These are phyloP conservation scores for Edolisoma coerulescens DNA, from an alignment of 2,113 vertebrate species.

Conservation along the genomic window DNA sequence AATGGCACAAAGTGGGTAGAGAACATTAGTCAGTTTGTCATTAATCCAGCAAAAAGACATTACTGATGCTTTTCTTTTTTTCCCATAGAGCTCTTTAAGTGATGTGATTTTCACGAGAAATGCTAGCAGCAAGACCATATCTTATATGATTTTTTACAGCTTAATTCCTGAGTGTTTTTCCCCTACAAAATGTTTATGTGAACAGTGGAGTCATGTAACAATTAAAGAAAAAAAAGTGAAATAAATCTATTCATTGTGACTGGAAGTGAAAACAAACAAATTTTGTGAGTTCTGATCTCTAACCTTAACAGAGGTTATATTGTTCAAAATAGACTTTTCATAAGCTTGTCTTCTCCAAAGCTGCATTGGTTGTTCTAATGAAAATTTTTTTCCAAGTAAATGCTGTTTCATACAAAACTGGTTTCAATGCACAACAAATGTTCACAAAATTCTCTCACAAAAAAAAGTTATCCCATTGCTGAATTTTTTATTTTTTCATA, in stretches of 20 bases:
- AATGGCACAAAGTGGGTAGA: conserved; percentile 4
- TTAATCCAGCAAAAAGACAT: conserved; percentile 30
- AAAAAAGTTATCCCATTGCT: neutral
- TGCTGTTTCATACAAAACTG: neutral
- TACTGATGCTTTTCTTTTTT: neutral
- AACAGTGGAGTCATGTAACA: neutral
- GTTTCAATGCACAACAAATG: neutral
- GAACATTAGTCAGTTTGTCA: conserved; percentile 30
- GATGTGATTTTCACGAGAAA: neutral
- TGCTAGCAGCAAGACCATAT: neutral
- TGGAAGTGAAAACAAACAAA: conserved; percentile 1
- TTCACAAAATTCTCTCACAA: neutral
- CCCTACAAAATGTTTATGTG: neutral
- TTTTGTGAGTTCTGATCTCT: conserved; percentile 6
- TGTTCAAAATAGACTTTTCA: neutral
- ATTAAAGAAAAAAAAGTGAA: neutral
- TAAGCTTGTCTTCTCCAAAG: neutral
- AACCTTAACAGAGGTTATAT: conserved; percentile 9
- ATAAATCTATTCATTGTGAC: neutral
- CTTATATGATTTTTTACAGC: neutral
- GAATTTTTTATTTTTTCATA: neutral
- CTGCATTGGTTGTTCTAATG: neutral
- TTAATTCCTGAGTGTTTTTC: neutral
- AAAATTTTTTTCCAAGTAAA: neutral
- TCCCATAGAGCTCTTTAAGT: neutral